Conservation (phyloP, 2,113 vertebrate species). For the Henicopernis longicauda region DNA sequence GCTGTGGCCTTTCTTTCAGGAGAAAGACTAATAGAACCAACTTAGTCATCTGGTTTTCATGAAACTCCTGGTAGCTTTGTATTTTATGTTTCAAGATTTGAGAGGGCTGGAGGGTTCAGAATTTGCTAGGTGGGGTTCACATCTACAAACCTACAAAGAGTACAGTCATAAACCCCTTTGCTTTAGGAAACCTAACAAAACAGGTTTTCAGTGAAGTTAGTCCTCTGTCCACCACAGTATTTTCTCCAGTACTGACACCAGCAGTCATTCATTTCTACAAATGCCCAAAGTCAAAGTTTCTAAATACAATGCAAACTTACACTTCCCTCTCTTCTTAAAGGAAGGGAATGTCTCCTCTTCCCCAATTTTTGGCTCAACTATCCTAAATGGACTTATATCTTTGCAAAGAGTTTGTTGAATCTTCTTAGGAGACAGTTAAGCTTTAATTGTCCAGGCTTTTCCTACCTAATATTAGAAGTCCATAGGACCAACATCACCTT, state of each 20-base stretch:
- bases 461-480: not conserved
- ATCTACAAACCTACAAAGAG: not conserved
- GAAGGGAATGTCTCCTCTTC: not conserved
- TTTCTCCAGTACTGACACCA: not conserved
- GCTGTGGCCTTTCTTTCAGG: not conserved
- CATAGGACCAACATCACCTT: not conserved
- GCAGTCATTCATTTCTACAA: not conserved
- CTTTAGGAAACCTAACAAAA: not conserved
- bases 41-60: not conserved
- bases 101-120: not conserved
- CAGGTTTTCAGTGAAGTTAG: not conserved
- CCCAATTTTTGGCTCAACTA: not conserved
- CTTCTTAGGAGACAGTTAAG: not conserved
- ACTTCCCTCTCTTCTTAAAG: not conserved
- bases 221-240: not conserved
- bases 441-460: not conserved
- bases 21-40: not conserved
- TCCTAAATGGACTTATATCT: not conserved
- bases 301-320: not conserved
- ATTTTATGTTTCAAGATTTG: not conserved
- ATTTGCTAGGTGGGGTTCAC: not conserved
- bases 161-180: not conserved
- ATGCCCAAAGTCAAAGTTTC: not conserved
- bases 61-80: not conserved
- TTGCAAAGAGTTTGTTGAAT: not conserved